A percentile compares a stretch with the other conserved stretches of the same genome.
Evolutionary conservation across 1,140 invertebrate genomes (phyloP).

Genomic region (Anastatus disparis): DNA sequence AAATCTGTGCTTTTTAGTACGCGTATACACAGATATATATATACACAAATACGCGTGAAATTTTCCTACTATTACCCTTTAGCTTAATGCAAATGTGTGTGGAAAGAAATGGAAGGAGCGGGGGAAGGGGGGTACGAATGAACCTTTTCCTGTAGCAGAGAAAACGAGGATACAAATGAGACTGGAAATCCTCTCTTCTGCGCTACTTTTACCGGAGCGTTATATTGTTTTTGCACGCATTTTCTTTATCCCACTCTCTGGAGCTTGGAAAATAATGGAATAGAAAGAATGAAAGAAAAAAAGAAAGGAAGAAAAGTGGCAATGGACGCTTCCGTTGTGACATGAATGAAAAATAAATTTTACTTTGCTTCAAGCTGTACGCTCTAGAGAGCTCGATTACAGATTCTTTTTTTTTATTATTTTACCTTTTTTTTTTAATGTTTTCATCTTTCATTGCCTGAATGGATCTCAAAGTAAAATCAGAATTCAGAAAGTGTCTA

Average conservation of each 20-base stretch:
- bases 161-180: conserved; percentile 29
- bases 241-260: not conserved
- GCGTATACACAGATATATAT: not conserved
- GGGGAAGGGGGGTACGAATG: not conserved
- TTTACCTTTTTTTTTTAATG: not conserved
- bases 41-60: too few species aligned
- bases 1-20: not conserved
- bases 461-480: too few species aligned
- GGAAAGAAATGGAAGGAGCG: too few species aligned
- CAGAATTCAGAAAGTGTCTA: too few species aligned
- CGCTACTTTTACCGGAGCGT: too few species aligned
- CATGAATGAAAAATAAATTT: conserved; percentile 7
- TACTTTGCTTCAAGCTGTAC: not conserved
- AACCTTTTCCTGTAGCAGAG: not conserved
- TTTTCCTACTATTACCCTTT: not conserved
- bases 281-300: too few species aligned
- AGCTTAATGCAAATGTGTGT: conserved; percentile 24
- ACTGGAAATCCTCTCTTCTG: conserved; percentile 23
- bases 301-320: not conserved
- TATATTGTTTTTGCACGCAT: not conserved
- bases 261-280: too few species aligned
- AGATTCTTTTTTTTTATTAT: not conserved
- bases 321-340: not conserved
- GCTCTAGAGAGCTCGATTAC: not conserved
- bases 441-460: not conserved